Base-by-base conservation (phyloP, 2,888 invertebrate genomes). In the Spatulosminthurus flaviceps region DNA sequence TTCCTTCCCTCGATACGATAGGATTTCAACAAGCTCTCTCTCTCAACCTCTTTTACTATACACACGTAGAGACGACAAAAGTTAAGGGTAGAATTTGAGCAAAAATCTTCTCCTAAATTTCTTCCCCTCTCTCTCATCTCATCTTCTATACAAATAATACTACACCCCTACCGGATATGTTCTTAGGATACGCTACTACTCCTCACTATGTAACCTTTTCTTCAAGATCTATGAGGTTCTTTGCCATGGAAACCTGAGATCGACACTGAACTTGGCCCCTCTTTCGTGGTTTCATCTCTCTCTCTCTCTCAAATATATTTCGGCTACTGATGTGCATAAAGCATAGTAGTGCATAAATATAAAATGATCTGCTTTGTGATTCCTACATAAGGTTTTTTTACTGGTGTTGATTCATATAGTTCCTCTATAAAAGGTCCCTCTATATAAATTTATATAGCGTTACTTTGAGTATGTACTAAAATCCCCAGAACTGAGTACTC, bases 231-330 rank as follows among this genome's bases (percentile, higher is more conserved):
- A 42, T 41, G 71, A 42, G 41, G 24, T 24, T 64, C 64, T 34
- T 74, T 34, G 9, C 75, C 75, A 75, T 75, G 64, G 75, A 75
- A 64, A 75, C 75, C 16, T 16, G 24, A 41, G 26, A 71, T 71
- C 41, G 41, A 34, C 34, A 34, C n/a, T 42, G 22, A 42, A 71
- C 42, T 42, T 71, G 42, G 13, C 42, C 67, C 26, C 24, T 21
- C 42, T 13, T 22, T 34, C 13, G 43, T 72, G 72, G 51, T 72
- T 72, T 72, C 24, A 51, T 51, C 26, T 28, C 43, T 28, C 72
- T n/a, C n/a, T n/a, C n/a, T n/a, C n/a, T n/a, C 22, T 13, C 24
- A 72, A 72, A 72, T 72, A 72, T 72, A 51, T 51, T 16, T 16
- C 19, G n/a, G 5, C 51, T 51, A 51, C 51, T 51, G 5, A 51